phyloP scores from a whole-genome alignment of 2,888 invertebrate species.

The Bugulina stolonifera region DNA sequence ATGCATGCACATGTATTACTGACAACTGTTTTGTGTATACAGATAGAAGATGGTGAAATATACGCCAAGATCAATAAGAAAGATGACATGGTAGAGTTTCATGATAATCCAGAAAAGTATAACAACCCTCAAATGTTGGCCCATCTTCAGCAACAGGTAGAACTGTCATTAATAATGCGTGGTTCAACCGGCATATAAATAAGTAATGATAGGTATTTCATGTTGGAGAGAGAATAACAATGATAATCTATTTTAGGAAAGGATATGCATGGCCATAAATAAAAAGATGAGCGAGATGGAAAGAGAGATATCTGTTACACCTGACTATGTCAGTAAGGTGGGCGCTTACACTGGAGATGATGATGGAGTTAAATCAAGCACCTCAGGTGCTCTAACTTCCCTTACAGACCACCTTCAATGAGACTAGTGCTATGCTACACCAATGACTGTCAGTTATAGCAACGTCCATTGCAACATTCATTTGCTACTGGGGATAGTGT shows the following conservation, averaged over 20 bases:
- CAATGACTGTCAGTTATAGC: too few relatives aligned
- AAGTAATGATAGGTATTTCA: too few relatives aligned
- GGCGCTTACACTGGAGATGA: constrained; percentile 1
- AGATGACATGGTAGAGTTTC: constrained; percentile 95
- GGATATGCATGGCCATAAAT: constrained; percentile 78
- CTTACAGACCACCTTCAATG: background rate
- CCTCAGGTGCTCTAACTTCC: background rate
- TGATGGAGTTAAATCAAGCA: background rate
- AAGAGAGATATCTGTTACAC: constrained; percentile 86
- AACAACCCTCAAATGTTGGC: constrained; percentile 81
- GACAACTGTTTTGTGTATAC: constrained; percentile 29
- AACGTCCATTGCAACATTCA: too few relatives aligned
- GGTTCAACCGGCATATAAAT: too few relatives aligned
- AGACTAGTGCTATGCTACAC: background rate
- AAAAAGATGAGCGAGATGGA: constrained; percentile 86
- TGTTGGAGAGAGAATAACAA: too few relatives aligned
- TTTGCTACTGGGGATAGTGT: too few relatives aligned
- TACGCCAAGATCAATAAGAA: constrained; percentile 94
- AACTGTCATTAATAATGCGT: too few relatives aligned
- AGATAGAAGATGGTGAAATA: constrained; percentile 95
- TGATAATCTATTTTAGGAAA: constrained; percentile 60
- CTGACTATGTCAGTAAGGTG: constrained; percentile 65
- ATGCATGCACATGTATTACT: too few relatives aligned
- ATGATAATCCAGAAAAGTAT: constrained; percentile 91
- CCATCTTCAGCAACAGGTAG: constrained; percentile 70